A percentile compares a stretch with the other conserved stretches of the same genome.
Evolutionary conservation across 1,140 invertebrate species (phyloP).

Genomic region (Drosophila ironensis): DNA sequence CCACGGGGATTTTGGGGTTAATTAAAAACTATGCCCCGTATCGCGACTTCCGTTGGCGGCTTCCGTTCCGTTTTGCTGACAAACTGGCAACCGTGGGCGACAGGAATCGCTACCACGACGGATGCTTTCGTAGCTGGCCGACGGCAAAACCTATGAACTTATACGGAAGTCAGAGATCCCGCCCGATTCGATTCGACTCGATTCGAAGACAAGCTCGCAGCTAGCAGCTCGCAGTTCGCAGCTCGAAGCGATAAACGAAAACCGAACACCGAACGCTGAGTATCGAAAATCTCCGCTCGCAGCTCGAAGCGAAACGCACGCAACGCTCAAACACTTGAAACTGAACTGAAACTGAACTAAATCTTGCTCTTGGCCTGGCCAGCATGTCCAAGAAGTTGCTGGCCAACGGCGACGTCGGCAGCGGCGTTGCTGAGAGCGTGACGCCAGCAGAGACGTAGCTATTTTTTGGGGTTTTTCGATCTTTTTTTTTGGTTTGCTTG

Average conservation of each 20-base stretch:
- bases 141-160: slow-evolving; percentile 47
- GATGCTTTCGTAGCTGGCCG: slow-evolving; percentile 33
- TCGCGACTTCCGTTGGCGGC: slow-evolving; percentile 64
- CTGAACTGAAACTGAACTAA: slow-evolving; percentile 81
- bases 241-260: not conserved
- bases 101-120: slow-evolving; percentile 59
- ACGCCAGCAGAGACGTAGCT: slow-evolving; percentile 57
- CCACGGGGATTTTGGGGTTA: slow-evolving; percentile 48
- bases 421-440: slow-evolving; percentile 46
- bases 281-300: slow-evolving; percentile 55
- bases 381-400: slow-evolving; percentile 81
- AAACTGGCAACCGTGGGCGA: slow-evolving; percentile 38
- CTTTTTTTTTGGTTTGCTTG: slow-evolving; percentile 26
- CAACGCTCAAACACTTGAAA: slow-evolving; percentile 82
- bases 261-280: slow-evolving; percentile 16
- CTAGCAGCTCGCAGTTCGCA: not conserved
- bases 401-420: slow-evolving; percentile 66
- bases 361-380: slow-evolving; percentile 77
- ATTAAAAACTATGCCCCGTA: slow-evolving; percentile 64
- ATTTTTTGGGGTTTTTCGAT: slow-evolving; percentile 17
- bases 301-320: slow-evolving; percentile 72
- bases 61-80: slow-evolving; percentile 34
- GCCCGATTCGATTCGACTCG: not conserved
- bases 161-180: slow-evolving; percentile 52
- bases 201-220: not conserved